Base-by-base conservation (phyloP, 2,797 vertebrate species). In the Eulemur mongoz region DNA sequence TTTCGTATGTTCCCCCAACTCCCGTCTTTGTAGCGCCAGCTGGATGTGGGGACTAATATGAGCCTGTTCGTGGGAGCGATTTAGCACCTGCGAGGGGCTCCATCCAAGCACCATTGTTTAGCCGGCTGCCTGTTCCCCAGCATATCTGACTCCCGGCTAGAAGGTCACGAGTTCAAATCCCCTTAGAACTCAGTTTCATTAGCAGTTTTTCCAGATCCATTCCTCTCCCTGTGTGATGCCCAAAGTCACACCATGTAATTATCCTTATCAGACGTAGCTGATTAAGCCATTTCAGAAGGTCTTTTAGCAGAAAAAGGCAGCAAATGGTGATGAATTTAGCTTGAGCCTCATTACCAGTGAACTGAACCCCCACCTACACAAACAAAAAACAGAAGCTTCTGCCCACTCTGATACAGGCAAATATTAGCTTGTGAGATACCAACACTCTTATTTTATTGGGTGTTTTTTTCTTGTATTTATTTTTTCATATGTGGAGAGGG, bases 211-310 rank as follows among this genome's bases (percentile, higher is more conserved):
- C 50, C 35, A 35, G 15, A 96, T 87, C 59, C 85, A 7, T 89
- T 94, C 70, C 89, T 83, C 84, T 97, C 96, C 97, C 63, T 48
- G 40, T 72, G 80, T 91, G 96, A 30, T 35, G 45, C 94, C 90
- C 78, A 11, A 81, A 95, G 95, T 96, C 92, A 89, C 76, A 11
- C 96, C 83, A 90, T 76, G 91, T 95, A 94, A 97, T 97, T 97
- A 94, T 96, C 91, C 61, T 12, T 85, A 93, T 96, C 90, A 52
- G 82, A 91, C 78, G 50, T 11, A 17, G 95, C 95, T 94, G 93
- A 96, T 96, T 94, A 93, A 95, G 91, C 82, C 20, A 48, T 82
- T 45, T 89, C 69, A 96, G 67, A 45, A 48, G 84, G 72, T 22
- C 84, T 83, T 94, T 95, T 57, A 20, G 57, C 69, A 43, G 78